Evolutionary conservation across 2,797 vertebrate genomes (phyloP).

Genomic region (Capromys pilorides): DNA sequence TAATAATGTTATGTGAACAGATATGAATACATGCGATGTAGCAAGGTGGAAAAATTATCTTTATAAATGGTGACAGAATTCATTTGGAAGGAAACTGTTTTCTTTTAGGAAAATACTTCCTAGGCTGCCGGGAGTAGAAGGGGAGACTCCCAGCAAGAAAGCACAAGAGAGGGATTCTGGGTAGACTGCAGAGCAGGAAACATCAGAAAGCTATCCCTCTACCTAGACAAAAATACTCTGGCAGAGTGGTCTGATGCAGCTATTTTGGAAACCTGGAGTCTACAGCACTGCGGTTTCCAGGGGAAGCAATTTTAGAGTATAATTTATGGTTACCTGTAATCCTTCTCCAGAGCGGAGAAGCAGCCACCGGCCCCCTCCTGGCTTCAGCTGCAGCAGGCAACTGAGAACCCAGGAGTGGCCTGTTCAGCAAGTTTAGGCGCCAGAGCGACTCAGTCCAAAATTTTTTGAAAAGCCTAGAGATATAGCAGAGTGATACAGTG

Average conservation of each 20-base stretch:
- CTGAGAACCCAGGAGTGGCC: neutral
- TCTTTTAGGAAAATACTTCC: constrained; percentile 20
- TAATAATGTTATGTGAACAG: neutral
- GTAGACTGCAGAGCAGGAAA: neutral
- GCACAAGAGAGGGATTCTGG: neutral
- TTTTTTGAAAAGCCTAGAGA: neutral
- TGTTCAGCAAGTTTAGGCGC: neutral
- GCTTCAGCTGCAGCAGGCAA: neutral
- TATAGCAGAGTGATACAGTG: neutral
- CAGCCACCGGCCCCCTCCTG: neutral
- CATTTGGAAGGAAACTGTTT: constrained; percentile 38
- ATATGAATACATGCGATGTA: neutral
- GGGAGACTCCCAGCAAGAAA: neutral
- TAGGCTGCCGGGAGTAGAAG: neutral
- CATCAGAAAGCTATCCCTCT: neutral
- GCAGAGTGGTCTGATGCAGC: neutral
- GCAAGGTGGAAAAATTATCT: neutral
- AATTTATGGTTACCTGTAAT: neutral
- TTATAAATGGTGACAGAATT: constrained; percentile 26
- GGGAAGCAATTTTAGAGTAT: neutral
- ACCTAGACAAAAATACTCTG: neutral
- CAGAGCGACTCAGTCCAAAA: neutral
- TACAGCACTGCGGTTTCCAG: neutral
- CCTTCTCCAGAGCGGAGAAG: neutral
- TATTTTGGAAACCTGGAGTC: neutral